These are phyloP conservation scores for Lepisosteus oculatus DNA, from an alignment of 2,113 vertebrate genomes.

Conservation along the genomic window DNA sequence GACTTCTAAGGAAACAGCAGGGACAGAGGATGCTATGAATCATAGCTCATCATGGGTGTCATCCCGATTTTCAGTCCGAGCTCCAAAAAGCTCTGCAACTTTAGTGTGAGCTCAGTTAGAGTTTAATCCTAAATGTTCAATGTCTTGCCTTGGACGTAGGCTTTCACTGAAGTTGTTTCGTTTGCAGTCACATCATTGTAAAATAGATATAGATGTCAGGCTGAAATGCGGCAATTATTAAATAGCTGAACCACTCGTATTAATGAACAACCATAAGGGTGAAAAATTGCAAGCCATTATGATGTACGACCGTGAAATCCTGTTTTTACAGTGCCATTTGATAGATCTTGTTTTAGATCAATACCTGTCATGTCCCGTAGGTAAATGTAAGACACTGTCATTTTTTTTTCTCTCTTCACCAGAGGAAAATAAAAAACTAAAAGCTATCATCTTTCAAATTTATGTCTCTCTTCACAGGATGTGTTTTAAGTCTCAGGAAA, in stretches of 20 bases:
- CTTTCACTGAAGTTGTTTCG: conserved; percentile 21
- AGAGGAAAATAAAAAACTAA: conserved; percentile 46
- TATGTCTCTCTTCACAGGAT: conserved; percentile 49
- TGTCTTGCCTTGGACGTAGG: conserved; percentile 14
- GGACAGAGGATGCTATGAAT: conserved; percentile 37
- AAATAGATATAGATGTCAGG: conserved; percentile 37
- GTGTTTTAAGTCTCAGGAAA: conserved; percentile 32
- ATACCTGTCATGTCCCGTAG: conserved; percentile 63
- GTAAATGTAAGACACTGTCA: conserved; percentile 59
- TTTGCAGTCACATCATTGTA: conserved; percentile 5
- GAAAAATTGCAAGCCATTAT: conserved; percentile 68
- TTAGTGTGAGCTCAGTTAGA: conserved; percentile 45
- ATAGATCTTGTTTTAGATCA: conserved; percentile 69
- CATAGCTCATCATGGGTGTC: conserved; percentile 30
- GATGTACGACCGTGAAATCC: conserved; percentile 74
- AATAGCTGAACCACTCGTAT: conserved; percentile 58
- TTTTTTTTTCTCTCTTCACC: conserved; percentile 47
- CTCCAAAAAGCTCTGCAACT: conserved; percentile 36
- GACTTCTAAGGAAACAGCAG: conserved; percentile 29
- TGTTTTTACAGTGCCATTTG: conserved; percentile 63
- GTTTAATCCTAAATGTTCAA: conserved; percentile 33
- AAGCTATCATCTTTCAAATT: conserved; percentile 41
- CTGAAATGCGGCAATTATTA: conserved; percentile 56
- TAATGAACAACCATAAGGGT: conserved; percentile 63
- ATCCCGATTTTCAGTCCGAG: conserved; percentile 29